Percentiles rank a stretch among this genome's conserved stretches.
These are phyloP conservation scores for Forbesichthys agassizii DNA, from an alignment of 2,113 vertebrate genomes.

Conservation along the genomic window DNA sequence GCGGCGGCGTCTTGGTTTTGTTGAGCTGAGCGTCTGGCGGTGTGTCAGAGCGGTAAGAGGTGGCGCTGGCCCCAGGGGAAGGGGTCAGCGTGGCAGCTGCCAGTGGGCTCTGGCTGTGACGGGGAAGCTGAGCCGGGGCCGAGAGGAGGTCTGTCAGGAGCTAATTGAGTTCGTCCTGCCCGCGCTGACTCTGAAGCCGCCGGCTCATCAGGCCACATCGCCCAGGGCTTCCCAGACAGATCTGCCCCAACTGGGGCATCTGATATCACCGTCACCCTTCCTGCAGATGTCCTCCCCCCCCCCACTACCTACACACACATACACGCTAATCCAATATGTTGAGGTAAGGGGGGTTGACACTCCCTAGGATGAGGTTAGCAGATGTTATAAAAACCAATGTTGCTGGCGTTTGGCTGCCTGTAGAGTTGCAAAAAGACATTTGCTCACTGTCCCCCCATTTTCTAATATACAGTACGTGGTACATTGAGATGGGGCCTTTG, in stretches of 20 bases:
- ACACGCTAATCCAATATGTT: slow-evolving; percentile 52
- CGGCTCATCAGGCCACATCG: slow-evolving; percentile 78
- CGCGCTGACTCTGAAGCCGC: slow-evolving; percentile 71
- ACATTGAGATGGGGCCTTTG: no score
- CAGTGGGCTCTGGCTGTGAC: slow-evolving; percentile 59
- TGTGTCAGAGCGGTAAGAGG: slow-evolving; percentile 60
- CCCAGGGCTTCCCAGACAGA: slow-evolving; percentile 69
- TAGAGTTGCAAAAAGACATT: slow-evolving; percentile 47
- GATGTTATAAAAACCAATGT: slow-evolving; percentile 49
- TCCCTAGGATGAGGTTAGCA: slow-evolving; percentile 59
- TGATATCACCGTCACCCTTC: slow-evolving; percentile 76
- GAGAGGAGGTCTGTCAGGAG: slow-evolving; percentile 74
- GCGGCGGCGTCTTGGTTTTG: slow-evolving; percentile 32
- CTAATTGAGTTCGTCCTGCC: slow-evolving; percentile 81
- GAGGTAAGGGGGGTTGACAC: slow-evolving; percentile 52
- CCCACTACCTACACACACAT: slow-evolving; percentile 24
- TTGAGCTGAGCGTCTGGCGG: slow-evolving; percentile 20
- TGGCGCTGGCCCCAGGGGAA: slow-evolving; percentile 67
- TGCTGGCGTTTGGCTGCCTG: slow-evolving; percentile 50
- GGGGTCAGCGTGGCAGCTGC: slow-evolving; percentile 74
- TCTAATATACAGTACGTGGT: no score
- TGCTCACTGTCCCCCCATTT: slow-evolving; percentile 18
- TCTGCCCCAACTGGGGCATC: slow-evolving; percentile 74
- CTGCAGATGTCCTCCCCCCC: slow-evolving; percentile 66
- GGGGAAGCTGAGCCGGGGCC: slow-evolving; percentile 55